Evolutionary conservation across 2,797 vertebrate genomes (phyloP), one percentile per base, ranked within the genome.

Genomic region (Geotrypetes seraphini): DNA sequence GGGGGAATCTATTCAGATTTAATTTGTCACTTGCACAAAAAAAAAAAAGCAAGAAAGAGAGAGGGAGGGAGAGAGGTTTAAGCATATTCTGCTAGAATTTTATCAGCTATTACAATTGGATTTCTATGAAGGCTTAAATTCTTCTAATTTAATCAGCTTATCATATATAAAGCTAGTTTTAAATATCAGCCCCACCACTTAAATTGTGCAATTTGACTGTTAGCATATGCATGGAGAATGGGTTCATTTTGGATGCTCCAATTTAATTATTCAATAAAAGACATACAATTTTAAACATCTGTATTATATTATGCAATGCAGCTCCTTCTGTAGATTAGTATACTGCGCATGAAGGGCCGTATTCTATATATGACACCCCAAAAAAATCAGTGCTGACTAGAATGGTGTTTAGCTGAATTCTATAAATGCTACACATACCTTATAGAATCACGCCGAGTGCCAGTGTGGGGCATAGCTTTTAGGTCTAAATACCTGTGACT

Each of bases 171-270:
- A 51, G 15, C 19, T 35, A 36, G 28, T 47, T 21, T 32, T 25
- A 18, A 10, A 1, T 39, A 61, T 51, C 32, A 47, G n/a, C 32
- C 25, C 46, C 19, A 16, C 18, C 33, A 53, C 53, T 35, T 41
- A 28, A 51, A 23, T 12, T 33, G 28, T 27, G 44, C 39, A 25
- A 3, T 43, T n/a, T n/a, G 6, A 41, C 12, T 45, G 61, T 50
- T 50, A 49, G 43, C 16, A 22, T 7, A 30, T 7, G 10, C 12
- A 48, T n/a, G n/a, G 47, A 53, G 50, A 20, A 36, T 46, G 12
- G 33, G 12, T 0, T n/a, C n/a, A n/a, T n/a, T 0, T 15, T 31
- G 47, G 36, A 19, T 6, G 42, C 31, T 41, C 49, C 33, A 16
- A 21, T 11, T 23, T 28, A 24, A 8, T 25, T 5, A 23, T 45